A percentile compares a stretch with the other conserved stretches of the same genome.
Evolutionary conservation across 1,140 invertebrate species (phyloP).

Genomic region (Hylaeus anthracinus): DNA sequence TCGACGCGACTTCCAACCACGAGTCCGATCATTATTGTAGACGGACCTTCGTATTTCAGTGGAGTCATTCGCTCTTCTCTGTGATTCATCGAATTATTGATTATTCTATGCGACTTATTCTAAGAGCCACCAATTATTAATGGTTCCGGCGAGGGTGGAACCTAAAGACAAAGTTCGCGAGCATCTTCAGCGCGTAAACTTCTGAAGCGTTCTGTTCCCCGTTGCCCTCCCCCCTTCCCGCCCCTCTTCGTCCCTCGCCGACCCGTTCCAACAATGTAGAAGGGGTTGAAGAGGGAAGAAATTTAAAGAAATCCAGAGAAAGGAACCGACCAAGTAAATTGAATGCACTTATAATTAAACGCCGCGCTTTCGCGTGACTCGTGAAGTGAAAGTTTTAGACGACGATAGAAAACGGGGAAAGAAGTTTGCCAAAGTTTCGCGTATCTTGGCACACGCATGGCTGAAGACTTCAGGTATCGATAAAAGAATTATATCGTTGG

Average conservation of each 20-base stretch:
- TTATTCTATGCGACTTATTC: constrained; percentile 51
- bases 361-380: background rate
- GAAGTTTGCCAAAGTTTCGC: background rate
- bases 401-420: background rate
- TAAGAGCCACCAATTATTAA: constrained; percentile 53
- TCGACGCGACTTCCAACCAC: background rate
- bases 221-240: constrained; percentile 33
- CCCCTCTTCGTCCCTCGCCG: too few relatives aligned
- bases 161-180: constrained; percentile 50
- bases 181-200: constrained; percentile 51
- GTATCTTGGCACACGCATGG: background rate
- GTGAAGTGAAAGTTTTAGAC: constrained; percentile 15
- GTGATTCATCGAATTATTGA: constrained; percentile 51
- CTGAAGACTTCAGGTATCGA: background rate
- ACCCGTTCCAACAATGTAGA: too few relatives aligned
- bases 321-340: constrained; percentile 17
- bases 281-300: constrained; percentile 12
- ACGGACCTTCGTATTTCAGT: background rate
- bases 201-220: constrained; percentile 33
- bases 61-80: constrained; percentile 35
- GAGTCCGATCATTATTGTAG: background rate
- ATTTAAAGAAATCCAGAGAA: constrained; percentile 40
- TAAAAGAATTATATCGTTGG: background rate
- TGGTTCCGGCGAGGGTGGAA: constrained; percentile 11
- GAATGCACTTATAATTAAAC: constrained; percentile 49